Evolutionary conservation across 2,888 invertebrate genomes (phyloP), one percentile per base, ranked within the genome.

Genomic region (Corythucha ciliata): DNA sequence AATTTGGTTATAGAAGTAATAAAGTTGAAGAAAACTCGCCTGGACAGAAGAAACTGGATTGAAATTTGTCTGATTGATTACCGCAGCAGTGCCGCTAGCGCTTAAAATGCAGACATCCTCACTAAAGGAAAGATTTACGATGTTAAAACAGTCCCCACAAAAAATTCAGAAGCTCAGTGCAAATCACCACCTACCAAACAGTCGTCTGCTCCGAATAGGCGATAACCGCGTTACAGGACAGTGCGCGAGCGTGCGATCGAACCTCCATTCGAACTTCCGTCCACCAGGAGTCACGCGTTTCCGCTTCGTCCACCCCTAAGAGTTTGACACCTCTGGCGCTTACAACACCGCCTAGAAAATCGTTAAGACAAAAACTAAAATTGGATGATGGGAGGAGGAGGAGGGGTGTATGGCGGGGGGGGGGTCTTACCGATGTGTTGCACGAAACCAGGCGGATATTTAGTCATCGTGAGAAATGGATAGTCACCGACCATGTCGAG

Each of bases 231-330:
- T 93, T 92, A 64, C 97, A 97, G 10, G 88, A 85, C 57, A 97
- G 72, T 1, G 92, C 86, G 32, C 90, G 74, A 4, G 91, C 89
- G 68, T 97, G 96, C 3, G 94, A 91, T 1, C 93, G 76, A 52
- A 97, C 83, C 74, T 97, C 97, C 68, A 91, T 91, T 44, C 97
- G 73, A 21, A 97, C 74, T 70, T 97, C 94, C 1, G 86, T 89
- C 96, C 97, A 97, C 93, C 96, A 96, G 2, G 84, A 83, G 63
- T 94, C 93, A 34, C 94, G 76, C 3, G 86, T 83, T 65, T 91
- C 91, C 14, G 89, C 87, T 67, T 93, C 93, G 62, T 92, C 89
- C 45, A 83, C 76, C 68, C 85, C 87, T 37, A 91, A 68, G 24
- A 90, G 70, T 69, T 91, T 91, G 46, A 79, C 92, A 48, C 79